Evolutionary conservation across 2,797 vertebrate species (phyloP).

Genomic region (Ptychobarbus kaznakovi): DNA sequence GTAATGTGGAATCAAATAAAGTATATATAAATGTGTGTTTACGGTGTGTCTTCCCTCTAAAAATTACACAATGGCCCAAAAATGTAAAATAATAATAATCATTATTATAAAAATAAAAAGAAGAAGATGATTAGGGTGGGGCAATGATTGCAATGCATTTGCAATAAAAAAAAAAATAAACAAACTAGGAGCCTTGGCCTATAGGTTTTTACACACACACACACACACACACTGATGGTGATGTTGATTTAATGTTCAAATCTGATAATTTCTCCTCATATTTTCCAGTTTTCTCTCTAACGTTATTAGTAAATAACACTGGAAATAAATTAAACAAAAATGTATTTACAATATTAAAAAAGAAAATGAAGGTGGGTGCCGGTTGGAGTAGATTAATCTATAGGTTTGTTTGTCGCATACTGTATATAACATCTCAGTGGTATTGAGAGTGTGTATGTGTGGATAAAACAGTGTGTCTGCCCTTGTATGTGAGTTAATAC

Average conservation of each 20-base stretch:
- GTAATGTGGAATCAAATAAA: too few species aligned
- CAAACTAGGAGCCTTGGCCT: too few species aligned
- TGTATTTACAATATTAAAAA: background rate
- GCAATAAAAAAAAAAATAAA: too few species aligned
- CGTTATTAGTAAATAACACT: background rate
- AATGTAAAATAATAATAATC: background rate
- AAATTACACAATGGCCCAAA: background rate
- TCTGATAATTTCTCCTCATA: background rate
- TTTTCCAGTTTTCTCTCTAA: background rate
- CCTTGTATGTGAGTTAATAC: conserved; percentile 63
- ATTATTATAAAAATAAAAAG: background rate
- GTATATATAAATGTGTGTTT: too few species aligned
- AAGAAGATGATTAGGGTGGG: too few species aligned
- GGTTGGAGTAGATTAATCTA: conserved; percentile 34
- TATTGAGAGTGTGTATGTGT: conserved; percentile 26
- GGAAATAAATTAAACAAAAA: background rate
- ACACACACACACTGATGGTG: background rate
- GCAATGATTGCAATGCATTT: too few species aligned
- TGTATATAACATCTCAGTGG: background rate
- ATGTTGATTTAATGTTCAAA: background rate
- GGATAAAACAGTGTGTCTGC: conserved; percentile 26
- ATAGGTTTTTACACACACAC: too few species aligned
- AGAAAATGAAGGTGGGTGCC: background rate
- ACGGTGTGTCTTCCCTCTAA: background rate
- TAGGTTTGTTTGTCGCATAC: background rate